Conservation (phyloP, 1,140 invertebrate species). For the Ceratina australensis region DNA sequence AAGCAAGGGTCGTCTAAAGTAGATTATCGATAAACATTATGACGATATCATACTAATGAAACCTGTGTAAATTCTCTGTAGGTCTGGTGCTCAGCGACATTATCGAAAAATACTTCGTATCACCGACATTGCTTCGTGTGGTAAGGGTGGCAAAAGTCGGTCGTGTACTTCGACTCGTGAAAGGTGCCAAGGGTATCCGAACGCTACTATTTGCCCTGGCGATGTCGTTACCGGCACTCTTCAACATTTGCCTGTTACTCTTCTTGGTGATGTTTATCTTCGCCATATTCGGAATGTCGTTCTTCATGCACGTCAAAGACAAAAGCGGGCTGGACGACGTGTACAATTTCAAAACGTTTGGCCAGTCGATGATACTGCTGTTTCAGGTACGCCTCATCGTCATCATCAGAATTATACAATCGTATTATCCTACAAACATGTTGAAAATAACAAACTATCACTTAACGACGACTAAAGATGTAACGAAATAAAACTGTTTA, state of each 20-base stretch:
- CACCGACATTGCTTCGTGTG: conserved; percentile 97
- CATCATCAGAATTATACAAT: no score
- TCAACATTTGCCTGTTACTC: conserved; percentile 98
- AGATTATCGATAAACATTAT: neutral
- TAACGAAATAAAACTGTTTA: conserved; percentile 57
- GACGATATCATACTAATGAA: neutral
- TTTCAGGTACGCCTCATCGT: conserved; percentile 90
- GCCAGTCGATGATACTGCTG: conserved; percentile 97
- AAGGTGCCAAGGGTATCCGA: conserved; percentile 98
- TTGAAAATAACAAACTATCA: no score
- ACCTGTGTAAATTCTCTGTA: conserved; percentile 71
- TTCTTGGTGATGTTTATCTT: conserved; percentile 99
- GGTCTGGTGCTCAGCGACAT: conserved; percentile 97
- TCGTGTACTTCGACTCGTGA: conserved; percentile 96
- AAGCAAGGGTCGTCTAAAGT: no score
- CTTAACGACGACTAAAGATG: no score
- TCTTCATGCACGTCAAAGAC: conserved; percentile 98
- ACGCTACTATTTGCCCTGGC: conserved; percentile 98
- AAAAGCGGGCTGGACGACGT: conserved; percentile 96
- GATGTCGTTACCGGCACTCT: conserved; percentile 98
- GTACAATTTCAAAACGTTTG: conserved; percentile 99
- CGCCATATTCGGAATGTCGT: conserved; percentile 99
- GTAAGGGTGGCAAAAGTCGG: conserved; percentile 98
- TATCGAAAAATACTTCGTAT: conserved; percentile 98
- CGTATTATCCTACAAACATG: no score